These are phyloP conservation scores for Lates calcarifer DNA, from an alignment of 2,113 vertebrate species.

Conservation along the genomic window DNA sequence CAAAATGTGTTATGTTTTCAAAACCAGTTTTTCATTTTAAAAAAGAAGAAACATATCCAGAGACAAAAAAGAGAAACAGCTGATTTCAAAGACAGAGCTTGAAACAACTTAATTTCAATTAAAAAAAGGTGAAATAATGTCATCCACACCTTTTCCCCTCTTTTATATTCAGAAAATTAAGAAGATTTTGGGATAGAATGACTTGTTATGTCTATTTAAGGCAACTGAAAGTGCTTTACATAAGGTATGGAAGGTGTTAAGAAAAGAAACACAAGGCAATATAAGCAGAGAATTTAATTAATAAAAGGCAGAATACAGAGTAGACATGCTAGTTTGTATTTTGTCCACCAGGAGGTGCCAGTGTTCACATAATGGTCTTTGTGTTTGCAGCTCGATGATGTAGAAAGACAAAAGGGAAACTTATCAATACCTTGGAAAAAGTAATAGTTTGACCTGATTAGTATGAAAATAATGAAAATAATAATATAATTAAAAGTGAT, in stretches of 20 bases:
- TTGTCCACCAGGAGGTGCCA: constrained; percentile 72
- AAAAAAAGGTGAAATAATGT: no score
- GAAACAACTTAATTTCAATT: no score
- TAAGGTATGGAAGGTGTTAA: neutral
- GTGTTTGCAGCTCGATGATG: constrained; percentile 1
- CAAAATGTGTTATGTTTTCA: no score
- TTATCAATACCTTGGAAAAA: neutral
- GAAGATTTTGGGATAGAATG: no score
- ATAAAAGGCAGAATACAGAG: neutral
- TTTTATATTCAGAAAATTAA: no score
- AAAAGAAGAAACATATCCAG: no score
- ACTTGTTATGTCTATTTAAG: no score
- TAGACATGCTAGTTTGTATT: neutral
- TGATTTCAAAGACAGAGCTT: no score
- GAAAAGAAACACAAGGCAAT: neutral
- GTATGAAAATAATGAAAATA: neutral
- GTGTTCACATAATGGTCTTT: constrained; percentile 39
- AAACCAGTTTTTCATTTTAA: no score
- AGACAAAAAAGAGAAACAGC: no score
- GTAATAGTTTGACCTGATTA: neutral
- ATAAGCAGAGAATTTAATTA: neutral
- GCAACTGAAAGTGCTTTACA: neutral
- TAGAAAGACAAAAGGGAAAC: neutral
- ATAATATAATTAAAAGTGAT: neutral
- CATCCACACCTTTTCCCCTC: no score